Base-by-base conservation (phyloP, 2,113 vertebrate species). In the Ictalurus punctatus region DNA sequence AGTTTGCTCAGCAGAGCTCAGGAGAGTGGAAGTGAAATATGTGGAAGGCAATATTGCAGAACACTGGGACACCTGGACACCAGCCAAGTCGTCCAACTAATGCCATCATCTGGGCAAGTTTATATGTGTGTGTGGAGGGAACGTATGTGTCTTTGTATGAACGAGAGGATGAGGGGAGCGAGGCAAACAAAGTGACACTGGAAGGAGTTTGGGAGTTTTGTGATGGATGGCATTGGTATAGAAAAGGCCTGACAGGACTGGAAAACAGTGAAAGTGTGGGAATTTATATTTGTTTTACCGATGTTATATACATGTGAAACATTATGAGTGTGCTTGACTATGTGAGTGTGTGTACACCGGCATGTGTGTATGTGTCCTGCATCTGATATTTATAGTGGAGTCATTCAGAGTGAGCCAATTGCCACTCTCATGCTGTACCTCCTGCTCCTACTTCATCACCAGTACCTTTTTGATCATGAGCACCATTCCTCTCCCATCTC, bases 1-100 rank as follows among this genome's bases (percentile, higher is more conserved):
- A 96, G 96, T 96, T 95, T 96, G 94, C 94, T 95, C 95, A 95
- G 93, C 93, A 90, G 93, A 93, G 92, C 95, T 93, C 94, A 91
- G 93, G 95, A 89, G 94, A 95, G 93, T 92, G 87, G 89, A 91
- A 90, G 90, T 92, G 90, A 93, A 92, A 92, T 92, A 92, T 92
- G 71, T 90, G 84, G 59, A 86, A 95, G 94, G 94, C 94, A 95
- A 96, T 96, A 96, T 95, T 95, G 95, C 94, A 94, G 93, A 94
- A 93, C 93, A 91, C 92, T 92, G 91, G 94, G 94, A 92, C 90
- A 90, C 90, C 92, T 94, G 94, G 93, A 93, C 89, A 93, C 91
- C 89, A 34, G 90, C 92, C 93, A 92, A 93, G 90, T 73, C 90
- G 92, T 93, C 40, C 93, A 94, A 91, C 95, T 95, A 95, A 95